Percentiles rank a stretch among this genome's conserved stretches.
phyloP scores from a whole-genome alignment of 2,888 invertebrate genomes.

The Dastarcus helophoroides region DNA sequence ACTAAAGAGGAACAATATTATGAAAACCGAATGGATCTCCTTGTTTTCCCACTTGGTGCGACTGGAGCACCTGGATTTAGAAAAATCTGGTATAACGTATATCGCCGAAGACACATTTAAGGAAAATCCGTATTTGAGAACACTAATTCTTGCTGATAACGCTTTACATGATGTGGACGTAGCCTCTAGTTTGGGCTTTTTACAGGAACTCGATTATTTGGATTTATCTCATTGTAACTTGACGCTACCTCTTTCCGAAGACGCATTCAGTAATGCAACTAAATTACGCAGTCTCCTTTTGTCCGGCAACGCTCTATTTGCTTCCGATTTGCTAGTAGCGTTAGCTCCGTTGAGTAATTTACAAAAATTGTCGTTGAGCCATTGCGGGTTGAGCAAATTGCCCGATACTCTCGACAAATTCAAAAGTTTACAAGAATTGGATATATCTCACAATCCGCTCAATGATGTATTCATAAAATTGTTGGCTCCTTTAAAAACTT shows the following conservation, averaged over 20 bases:
- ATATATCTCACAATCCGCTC: slow-evolving; percentile 59
- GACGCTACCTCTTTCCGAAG: slow-evolving; percentile 53
- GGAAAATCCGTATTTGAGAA: slow-evolving; percentile 51
- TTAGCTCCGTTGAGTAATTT: slow-evolving; percentile 52
- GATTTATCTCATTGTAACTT: slow-evolving; percentile 60
- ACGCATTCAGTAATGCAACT: slow-evolving; percentile 56
- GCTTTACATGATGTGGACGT: slow-evolving; percentile 53
- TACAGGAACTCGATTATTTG: slow-evolving; percentile 51
- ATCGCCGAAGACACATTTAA: slow-evolving; percentile 54
- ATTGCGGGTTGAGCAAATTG: slow-evolving; percentile 51
- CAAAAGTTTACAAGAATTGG: slow-evolving; percentile 53
- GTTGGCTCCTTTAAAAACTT: slow-evolving; percentile 50
- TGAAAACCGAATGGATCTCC: slow-evolving; percentile 47
- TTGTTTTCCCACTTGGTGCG: slow-evolving; percentile 48
- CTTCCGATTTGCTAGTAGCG: slow-evolving; percentile 54
- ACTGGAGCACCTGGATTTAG: slow-evolving; percentile 52
- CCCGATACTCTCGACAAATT: slow-evolving; percentile 57
- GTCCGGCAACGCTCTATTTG: slow-evolving; percentile 56
- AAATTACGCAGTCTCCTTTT: slow-evolving; percentile 52
- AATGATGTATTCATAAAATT: slow-evolving; percentile 55
- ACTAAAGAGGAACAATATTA: slow-evolving; percentile 51
- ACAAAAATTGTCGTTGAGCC: slow-evolving; percentile 53
- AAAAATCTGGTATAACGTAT: slow-evolving; percentile 47
- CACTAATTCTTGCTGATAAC: slow-evolving; percentile 53
- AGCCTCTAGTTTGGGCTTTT: slow-evolving; percentile 50